Conservation (phyloP, 2,888 invertebrate species). For the Pilophorus perplexus region DNA sequence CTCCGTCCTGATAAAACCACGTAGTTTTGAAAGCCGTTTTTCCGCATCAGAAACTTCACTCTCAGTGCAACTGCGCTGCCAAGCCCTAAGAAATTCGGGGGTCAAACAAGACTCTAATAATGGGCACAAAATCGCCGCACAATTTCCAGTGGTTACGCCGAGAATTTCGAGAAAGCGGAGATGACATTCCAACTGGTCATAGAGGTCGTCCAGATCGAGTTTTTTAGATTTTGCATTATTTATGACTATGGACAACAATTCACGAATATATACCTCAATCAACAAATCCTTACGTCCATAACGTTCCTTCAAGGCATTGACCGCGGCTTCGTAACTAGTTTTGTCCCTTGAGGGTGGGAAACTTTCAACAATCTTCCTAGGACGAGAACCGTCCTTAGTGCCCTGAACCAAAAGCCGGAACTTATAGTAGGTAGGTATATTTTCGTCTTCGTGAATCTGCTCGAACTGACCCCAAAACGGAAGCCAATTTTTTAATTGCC, state of each 20-base stretch:
- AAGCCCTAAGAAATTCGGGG: not conserved
- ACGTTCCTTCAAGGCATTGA: not conserved
- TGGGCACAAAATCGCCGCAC: not conserved
- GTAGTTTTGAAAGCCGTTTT: not conserved
- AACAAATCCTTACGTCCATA: not conserved
- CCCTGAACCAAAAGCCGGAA: not conserved
- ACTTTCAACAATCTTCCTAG: not conserved
- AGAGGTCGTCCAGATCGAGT: not conserved
- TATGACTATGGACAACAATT: not conserved
- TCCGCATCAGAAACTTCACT: not conserved
- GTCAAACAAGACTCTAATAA: not conserved
- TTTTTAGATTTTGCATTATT: not conserved
- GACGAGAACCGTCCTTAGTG: constrained; percentile 1
- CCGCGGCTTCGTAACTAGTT: not conserved
- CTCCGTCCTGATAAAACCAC: not conserved
- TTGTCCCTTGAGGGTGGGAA: not conserved
- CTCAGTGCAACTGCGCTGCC: not conserved
- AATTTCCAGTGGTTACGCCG: not conserved
- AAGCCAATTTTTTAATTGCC: constrained; percentile 5
- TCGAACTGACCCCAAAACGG: constrained; percentile 5
- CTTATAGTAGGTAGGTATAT: constrained; percentile 6
- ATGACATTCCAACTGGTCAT: not conserved
- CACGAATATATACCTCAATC: constrained; percentile 3
- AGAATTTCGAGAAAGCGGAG: constrained; percentile 2
- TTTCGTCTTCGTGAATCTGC: not conserved